phyloP scores from a whole-genome alignment of 2,888 invertebrate species.

The Brenthis hecate region DNA sequence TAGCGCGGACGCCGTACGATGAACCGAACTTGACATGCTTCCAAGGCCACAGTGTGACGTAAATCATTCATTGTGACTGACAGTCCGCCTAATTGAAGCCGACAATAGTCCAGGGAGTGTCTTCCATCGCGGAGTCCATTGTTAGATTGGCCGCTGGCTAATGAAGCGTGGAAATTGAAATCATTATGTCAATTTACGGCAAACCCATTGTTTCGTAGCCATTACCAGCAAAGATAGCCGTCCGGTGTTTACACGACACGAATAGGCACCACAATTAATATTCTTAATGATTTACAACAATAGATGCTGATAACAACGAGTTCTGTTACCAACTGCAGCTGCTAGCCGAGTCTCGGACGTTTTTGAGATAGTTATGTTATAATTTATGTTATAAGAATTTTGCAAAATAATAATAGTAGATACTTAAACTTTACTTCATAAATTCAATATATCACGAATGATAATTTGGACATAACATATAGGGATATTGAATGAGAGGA shows the following conservation, averaged over 20 bases:
- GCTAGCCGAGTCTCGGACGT: background rate
- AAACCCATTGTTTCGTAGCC: slow-evolving; percentile 38
- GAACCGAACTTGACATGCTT: slow-evolving; percentile 55
- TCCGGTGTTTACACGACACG: slow-evolving; percentile 20
- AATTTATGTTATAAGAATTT: background rate
- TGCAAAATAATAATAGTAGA: background rate
- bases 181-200: slow-evolving; percentile 42
- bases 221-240: slow-evolving; percentile 17
- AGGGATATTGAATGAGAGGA: too few species aligned
- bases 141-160: slow-evolving; percentile 42
- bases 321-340: background rate
- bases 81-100: slow-evolving; percentile 49
- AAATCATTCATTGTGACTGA: slow-evolving; percentile 52
- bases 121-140: slow-evolving; percentile 38
- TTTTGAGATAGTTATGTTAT: background rate
- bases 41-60: slow-evolving; percentile 52
- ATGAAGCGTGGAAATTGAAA: slow-evolving; percentile 48
- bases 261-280: slow-evolving; percentile 17
- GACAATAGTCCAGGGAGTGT: slow-evolving; percentile 36
- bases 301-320: slow-evolving; percentile 12
- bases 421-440: too few species aligned
- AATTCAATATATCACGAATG: too few species aligned
- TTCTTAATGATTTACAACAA: slow-evolving; percentile 30
- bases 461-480: too few species aligned
- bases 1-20: slow-evolving; percentile 41